A percentile compares a stretch with the other conserved stretches of the same genome.
Conservation (phyloP, 2,113 vertebrate species). For the Struthio camelus region DNA sequence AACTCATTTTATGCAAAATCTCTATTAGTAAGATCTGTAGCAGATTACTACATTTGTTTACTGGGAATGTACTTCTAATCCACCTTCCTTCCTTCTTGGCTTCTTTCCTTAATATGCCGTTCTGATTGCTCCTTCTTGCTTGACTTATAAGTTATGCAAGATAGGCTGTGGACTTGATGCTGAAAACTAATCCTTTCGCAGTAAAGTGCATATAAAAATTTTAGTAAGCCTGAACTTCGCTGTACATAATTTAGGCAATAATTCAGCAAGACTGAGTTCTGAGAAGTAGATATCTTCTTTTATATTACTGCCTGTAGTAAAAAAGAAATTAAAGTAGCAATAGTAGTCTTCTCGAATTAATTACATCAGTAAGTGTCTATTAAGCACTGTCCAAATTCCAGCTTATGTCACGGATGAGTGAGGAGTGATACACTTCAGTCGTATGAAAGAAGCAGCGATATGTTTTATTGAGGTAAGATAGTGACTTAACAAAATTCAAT, state of each 20-base stretch:
- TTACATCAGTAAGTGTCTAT: not conserved
- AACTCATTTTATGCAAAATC: not conserved
- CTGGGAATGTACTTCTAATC: not conserved
- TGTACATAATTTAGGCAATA: not conserved
- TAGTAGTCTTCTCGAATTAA: not conserved
- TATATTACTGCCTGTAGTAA: not conserved
- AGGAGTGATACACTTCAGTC: too few relatives aligned
- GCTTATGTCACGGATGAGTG: too few relatives aligned
- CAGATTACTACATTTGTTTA: not conserved
- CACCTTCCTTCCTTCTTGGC: not conserved
- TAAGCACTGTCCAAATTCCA: not conserved
- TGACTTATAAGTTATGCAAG: not conserved
- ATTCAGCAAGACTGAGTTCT: not conserved
- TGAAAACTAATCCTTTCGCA: not conserved
- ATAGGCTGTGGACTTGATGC: not conserved
- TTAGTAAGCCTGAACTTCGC: not conserved
- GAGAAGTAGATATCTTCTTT: not conserved
- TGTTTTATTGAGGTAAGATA: too few relatives aligned
- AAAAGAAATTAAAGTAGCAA: not conserved
- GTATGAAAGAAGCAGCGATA: too few relatives aligned
- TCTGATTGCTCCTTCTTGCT: not conserved
- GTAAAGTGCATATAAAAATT: not conserved
- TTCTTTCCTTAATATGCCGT: not conserved
- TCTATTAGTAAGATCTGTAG: not conserved
- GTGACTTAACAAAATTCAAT: too few relatives aligned